Percentiles rank a stretch among this genome's conserved stretches.
These are phyloP conservation scores for Salvelinus fontinalis DNA, from an alignment of 2,113 vertebrate species.

Conservation along the genomic window DNA sequence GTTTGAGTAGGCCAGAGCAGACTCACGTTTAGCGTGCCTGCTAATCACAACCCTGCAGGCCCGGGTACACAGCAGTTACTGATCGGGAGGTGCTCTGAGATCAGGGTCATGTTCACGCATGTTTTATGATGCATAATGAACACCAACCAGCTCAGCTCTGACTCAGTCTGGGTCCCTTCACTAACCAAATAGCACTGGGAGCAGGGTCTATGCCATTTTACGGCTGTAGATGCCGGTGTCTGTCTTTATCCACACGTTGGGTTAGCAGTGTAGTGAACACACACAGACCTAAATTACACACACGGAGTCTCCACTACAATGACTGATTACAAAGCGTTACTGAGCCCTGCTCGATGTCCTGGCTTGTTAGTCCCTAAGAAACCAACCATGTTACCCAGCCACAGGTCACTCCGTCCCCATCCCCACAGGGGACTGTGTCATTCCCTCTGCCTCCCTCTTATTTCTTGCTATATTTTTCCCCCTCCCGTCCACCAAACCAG, in stretches of 20 bases:
- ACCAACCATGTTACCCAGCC: not conserved
- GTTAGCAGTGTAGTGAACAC: too few species aligned
- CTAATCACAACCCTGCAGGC: too few species aligned
- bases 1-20: too few species aligned
- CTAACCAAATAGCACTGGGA: too few species aligned
- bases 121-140: too few species aligned
- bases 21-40: too few species aligned
- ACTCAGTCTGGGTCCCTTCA: too few species aligned
- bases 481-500: not conserved
- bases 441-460: not conserved
- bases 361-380: constrained; percentile 1
- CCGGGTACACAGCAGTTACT: too few species aligned
- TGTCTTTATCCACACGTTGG: not conserved
- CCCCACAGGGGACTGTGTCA: not conserved
- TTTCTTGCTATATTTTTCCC: not conserved
- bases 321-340: not conserved
- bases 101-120: too few species aligned
- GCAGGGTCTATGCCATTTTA: too few species aligned
- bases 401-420: not conserved
- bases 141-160: too few species aligned
- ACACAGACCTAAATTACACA: not conserved
- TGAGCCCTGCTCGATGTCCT: not conserved
- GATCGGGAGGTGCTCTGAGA: too few species aligned
- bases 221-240: not conserved
- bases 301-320: not conserved